Base-by-base conservation (phyloP, 2,888 invertebrate genomes). In the Phyto melanocephala region DNA sequence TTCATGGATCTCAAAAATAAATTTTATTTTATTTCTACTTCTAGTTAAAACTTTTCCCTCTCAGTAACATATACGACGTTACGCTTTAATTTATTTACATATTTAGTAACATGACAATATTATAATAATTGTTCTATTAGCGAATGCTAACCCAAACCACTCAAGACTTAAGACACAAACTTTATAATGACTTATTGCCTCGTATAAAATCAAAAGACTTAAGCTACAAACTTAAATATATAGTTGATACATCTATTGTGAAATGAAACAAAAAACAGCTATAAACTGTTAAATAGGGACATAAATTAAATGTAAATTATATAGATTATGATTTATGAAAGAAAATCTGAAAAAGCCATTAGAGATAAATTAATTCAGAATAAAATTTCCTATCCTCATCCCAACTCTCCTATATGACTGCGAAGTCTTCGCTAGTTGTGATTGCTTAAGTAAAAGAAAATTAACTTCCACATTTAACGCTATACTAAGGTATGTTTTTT, bases 51-150 rank as follows among this genome's bases (percentile, higher is more conserved):
- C 24, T 15, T 40, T 17, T n/a, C 15, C 6, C 24, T 45, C 45
- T 54, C 17, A 54, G 35, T 40, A 47, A 28, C 45, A 20, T 15
- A 56, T 42, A 79, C 3, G 3, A 28, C 6, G 6, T 28, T 28
- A 65, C 65, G 45, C 60, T 70, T 62, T 70, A 75, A 82, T 82
- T 82, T 79, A 79, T 82, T 82, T 54, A 82, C 82, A 82, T 82
- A 79, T 52, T 82, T 63, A 50, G 33, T 24, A 63, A 78, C 67
- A 78, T 75, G 74, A 63, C 42, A 76, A 81, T 60, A 79, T 65
- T 79, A 70, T 71, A 76, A 79, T 62, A 74, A 78, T 77, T 77
- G 72, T 77, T 47, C 72, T 65, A 70, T 70, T 80, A 52, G 35
- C 68, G 6, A 42, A 58, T 22, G 13, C 33, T 17, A 62, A 42